Evolutionary conservation across 2,888 invertebrate genomes (phyloP).

Genomic region (Ophion costatus): DNA sequence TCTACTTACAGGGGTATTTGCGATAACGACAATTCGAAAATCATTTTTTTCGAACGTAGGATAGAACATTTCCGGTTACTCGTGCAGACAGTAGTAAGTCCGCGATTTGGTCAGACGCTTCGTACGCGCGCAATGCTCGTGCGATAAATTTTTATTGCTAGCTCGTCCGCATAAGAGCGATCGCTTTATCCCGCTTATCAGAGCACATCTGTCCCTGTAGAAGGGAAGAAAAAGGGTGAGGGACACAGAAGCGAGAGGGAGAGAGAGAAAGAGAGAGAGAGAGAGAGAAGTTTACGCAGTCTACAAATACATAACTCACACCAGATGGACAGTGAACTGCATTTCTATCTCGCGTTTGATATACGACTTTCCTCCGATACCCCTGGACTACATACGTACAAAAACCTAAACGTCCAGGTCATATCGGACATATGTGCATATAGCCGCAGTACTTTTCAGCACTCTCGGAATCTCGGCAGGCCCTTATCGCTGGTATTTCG

Average conservation of each 20-base stretch:
- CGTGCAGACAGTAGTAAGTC: no score
- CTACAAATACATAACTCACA: conserved; percentile 51
- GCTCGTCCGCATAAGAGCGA: not conserved
- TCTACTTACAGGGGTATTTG: no score
- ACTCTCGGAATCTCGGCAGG: conserved; percentile 32
- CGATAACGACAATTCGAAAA: no score
- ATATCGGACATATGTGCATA: no score
- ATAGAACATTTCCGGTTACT: no score
- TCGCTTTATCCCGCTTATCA: not conserved
- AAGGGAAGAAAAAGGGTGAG: conserved; percentile 29
- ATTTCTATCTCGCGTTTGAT: conserved; percentile 55
- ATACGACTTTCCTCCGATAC: conserved; percentile 42
- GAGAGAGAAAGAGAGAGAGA: not conserved
- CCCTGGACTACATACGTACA: conserved; percentile 38
- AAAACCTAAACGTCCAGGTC: not conserved
- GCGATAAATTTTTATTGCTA: not conserved
- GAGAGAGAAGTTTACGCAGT: not conserved
- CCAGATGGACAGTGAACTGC: conserved; percentile 52
- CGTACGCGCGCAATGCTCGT: no score
- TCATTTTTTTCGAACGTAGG: no score
- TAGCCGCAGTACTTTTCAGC: conserved; percentile 42
- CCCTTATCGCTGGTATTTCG: conserved; percentile 54
- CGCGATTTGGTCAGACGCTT: no score
- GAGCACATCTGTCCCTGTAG: not conserved
- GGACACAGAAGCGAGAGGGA: not conserved